Conservation (phyloP, 2,888 invertebrate genomes). For the Pimpla rufipes region DNA sequence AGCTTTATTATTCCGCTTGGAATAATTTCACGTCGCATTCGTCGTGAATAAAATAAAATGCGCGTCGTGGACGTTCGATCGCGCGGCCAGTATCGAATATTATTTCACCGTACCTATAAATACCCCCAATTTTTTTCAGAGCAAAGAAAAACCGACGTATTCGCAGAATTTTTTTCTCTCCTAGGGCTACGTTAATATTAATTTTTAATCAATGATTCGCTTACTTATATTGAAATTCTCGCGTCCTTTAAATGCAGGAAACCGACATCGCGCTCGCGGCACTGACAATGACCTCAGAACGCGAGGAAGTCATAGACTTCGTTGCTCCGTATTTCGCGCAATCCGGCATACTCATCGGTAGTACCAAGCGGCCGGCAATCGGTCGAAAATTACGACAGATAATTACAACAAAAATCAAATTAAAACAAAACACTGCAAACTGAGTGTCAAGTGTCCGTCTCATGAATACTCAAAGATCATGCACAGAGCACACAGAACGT, state of each 20-base stretch:
- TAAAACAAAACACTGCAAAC: constrained; percentile 13
- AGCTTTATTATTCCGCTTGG: neutral
- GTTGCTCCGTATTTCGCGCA: constrained; percentile 97
- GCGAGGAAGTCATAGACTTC: constrained; percentile 96
- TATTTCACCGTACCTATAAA: too few relatives aligned
- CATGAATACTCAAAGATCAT: neutral
- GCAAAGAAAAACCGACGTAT: neutral
- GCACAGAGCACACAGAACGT: constrained; percentile 12
- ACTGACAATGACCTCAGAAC: constrained; percentile 95
- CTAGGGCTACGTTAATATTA: neutral
- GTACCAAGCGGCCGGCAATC: constrained; percentile 42
- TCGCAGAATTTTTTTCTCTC: too few relatives aligned
- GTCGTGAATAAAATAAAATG: neutral
- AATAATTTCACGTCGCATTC: neutral
- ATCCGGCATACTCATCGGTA: constrained; percentile 95
- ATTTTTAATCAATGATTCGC: neutral
- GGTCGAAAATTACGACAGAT: constrained; percentile 11
- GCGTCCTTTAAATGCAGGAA: constrained; percentile 86
- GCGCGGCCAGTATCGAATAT: neutral
- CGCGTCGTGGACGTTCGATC: neutral
- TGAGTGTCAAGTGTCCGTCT: constrained; percentile 20
- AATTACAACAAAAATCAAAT: neutral
- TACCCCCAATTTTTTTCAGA: neutral
- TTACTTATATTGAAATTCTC: neutral
- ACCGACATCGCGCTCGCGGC: constrained; percentile 94